Evolutionary conservation across 2,888 invertebrate genomes (phyloP).

Genomic region (Lysandra bellargus): DNA sequence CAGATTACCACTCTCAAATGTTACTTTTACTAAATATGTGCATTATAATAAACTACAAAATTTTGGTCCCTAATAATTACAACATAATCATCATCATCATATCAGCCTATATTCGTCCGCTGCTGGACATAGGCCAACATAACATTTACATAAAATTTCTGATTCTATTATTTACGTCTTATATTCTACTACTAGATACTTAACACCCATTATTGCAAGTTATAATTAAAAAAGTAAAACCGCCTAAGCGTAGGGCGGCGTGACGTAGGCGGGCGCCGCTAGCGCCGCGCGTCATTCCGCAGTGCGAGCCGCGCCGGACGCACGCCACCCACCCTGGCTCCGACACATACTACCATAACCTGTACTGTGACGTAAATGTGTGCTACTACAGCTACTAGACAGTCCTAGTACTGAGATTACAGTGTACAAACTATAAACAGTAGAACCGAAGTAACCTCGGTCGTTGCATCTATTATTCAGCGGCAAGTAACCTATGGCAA

Average conservation of each 20-base stretch:
- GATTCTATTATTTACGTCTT: neutral
- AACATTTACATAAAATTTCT: too few species aligned
- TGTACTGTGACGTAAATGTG: conserved; percentile 68
- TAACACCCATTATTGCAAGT: neutral
- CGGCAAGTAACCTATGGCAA: conserved; percentile 66
- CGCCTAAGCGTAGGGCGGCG: conserved; percentile 56
- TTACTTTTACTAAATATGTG: neutral
- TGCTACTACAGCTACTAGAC: conserved; percentile 50
- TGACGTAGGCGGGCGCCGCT: conserved; percentile 48
- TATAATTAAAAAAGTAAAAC: conserved; percentile 32
- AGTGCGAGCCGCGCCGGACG: conserved; percentile 62
- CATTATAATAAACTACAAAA: too few species aligned
- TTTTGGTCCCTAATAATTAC: too few species aligned
- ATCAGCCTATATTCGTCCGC: too few species aligned
- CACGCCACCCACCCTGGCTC: conserved; percentile 57
- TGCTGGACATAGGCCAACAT: too few species aligned
- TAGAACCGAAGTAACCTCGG: conserved; percentile 60
- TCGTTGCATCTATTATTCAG: conserved; percentile 76
- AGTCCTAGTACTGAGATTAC: conserved; percentile 50
- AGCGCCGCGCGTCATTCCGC: conserved; percentile 72
- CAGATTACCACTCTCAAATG: neutral
- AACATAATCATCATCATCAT: too few species aligned
- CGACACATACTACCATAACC: conserved; percentile 46
- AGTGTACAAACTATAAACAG: conserved; percentile 49
- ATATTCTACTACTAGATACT: neutral